Base-by-base conservation (phyloP, 2,113 vertebrate genomes). In the Seriola aureovittata region DNA sequence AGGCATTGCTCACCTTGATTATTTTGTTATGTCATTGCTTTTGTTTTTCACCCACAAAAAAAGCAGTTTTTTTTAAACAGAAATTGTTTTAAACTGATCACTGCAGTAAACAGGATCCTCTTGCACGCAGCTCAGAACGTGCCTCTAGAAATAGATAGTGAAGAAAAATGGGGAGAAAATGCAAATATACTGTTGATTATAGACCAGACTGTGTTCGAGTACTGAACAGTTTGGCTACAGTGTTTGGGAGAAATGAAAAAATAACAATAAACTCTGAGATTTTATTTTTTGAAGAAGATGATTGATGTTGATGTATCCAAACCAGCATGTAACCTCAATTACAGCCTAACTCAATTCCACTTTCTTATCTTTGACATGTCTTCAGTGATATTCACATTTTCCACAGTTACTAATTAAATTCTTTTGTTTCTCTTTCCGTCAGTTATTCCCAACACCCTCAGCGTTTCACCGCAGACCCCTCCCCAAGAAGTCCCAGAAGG, bases 401-500 rank as follows among this genome's bases (percentile, higher is more conserved):
- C 1, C 23, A 38, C 9, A 64, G 9, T n/a, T 21, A n/a, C n/a
- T 38, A 23, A 46, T 21, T 25, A 29, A 2, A 29, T 29, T 29
- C 29, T 0, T 40, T 21, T 71, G 3, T 74, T 10, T 71, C 5
- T 81, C 14, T 75, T n/a, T 25, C 42, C 12, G 0, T 25, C 88
- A 93, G 97, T 99, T 75, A 96, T 99, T 86, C 88, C 95, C 0
- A 96, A 99, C 9, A 97, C 96, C 14, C 95, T 99, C 72, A 94
- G 48, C 0, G 95, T 99, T 58, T 88, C 88, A 0, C 86, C 95
- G 0, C 84, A 90, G 34, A 80, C 90, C 16, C 93, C 88, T 4
- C 80, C 54, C 0, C 81, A 92, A 7, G 94, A 87, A 9, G 83
- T 97, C n/a, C 92, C 93, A 0, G 97, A 98, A 55, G 97, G 97